Evolutionary conservation across 2,888 invertebrate genomes (phyloP), one percentile per base, ranked within the genome.

Genomic region (Strigamia crassipes): DNA sequence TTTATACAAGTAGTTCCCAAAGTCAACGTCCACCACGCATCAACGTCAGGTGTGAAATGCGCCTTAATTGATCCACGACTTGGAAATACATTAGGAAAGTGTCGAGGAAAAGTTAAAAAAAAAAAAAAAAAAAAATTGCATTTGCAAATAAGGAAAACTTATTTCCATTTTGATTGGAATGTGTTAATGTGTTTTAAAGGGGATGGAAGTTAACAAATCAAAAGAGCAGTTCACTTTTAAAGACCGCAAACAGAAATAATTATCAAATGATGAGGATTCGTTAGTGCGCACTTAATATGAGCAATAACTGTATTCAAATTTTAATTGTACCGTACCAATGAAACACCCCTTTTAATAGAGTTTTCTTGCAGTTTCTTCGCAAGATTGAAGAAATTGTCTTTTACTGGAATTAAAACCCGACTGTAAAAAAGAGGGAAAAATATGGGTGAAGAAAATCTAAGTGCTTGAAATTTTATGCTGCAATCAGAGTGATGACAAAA

Each of bases 91-190:
- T 73, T 73, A 73, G 23, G 31, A n/a, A 73, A 73, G 23, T n/a
- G 56, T 18, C 23, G 61, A 23, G 61, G 61, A 9, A 66, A 66
- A 66, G 23, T 27, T 10, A 61, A 21, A 61, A 21, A 31, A 73
- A 13, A 56, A 61, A 21, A 61, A 21, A 31, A 73, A 13, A 73
- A 73, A 73, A 31, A 31, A 31, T 13, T 12, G 6, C 73, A 73
- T 73, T 73, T 73, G 73, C 73, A 31, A 73, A 56, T 23, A 73
- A 3, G 73, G 73, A 73, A 73, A 73, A 73, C 73, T 73, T 73
- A 73, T 73, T 73, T 73, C 73, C 73, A 73, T 73, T 73, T 73
- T 73, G 73, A 73, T 73, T 73, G 73, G 73, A 73, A 73, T 73
- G 73, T 73, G 73, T 73, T 73, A 73, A 73, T 73, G 73, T 15